Percentiles rank a stretch among this genome's conserved stretches.
These are phyloP conservation scores for Syrphus vitripennis DNA, from an alignment of 2,888 invertebrate genomes.

Conservation along the genomic window DNA sequence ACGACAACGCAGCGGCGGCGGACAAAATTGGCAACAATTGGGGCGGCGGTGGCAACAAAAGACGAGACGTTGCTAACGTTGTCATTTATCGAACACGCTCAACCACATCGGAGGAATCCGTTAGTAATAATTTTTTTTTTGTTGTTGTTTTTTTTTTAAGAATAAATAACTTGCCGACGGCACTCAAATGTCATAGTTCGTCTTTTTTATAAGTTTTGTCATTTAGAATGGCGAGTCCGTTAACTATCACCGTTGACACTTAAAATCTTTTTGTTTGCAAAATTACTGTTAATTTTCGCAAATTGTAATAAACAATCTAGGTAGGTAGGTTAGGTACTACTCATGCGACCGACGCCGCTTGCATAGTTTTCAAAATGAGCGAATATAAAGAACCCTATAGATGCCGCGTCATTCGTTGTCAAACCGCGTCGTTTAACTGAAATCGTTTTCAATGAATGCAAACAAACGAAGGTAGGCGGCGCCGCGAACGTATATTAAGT, in stretches of 20 bases:
- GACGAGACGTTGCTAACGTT: constrained; percentile 73
- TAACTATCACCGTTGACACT: constrained; percentile 46
- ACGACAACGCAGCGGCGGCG: constrained; percentile 42
- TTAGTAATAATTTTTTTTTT: constrained; percentile 28
- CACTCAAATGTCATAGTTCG: constrained; percentile 65
- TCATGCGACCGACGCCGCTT: constrained; percentile 42
- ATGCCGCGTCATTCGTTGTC: constrained; percentile 75
- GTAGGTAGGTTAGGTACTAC: background rate
- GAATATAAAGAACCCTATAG: constrained; percentile 52
- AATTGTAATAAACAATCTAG: constrained; percentile 24
- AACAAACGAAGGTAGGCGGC: constrained; percentile 70
- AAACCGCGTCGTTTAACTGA: constrained; percentile 77
- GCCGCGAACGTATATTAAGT: constrained; percentile 56
- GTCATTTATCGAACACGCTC: constrained; percentile 71
- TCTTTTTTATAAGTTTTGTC: background rate
- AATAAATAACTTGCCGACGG: constrained; percentile 69
- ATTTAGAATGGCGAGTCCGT: background rate
- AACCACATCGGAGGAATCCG: constrained; percentile 55
- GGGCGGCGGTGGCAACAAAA: constrained; percentile 65
- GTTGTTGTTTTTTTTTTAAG: background rate
- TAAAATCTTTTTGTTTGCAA: background rate
- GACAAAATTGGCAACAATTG: constrained; percentile 61
- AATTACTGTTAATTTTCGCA: background rate
- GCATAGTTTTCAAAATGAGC: constrained; percentile 45
- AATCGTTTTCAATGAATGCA: constrained; percentile 67